Conservation (phyloP, 2,888 invertebrate species). For the Melanargia galathea region DNA sequence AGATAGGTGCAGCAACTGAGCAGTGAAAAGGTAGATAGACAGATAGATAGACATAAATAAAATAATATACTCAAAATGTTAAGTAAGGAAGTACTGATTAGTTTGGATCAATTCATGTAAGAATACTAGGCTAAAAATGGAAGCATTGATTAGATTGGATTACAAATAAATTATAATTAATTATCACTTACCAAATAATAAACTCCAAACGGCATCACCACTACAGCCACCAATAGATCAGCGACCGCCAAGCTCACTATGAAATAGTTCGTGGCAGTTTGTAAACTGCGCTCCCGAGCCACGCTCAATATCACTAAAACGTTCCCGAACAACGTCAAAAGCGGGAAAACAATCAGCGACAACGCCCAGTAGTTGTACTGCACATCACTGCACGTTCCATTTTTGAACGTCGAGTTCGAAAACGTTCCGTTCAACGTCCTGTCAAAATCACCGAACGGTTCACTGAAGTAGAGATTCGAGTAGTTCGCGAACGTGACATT, state of each 20-base stretch:
- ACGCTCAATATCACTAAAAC: conserved; percentile 98
- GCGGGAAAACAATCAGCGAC: conserved; percentile 94
- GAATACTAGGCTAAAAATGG: too few relatives aligned
- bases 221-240: conserved; percentile 97
- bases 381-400: conserved; percentile 67
- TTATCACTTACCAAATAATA: conserved; percentile 96
- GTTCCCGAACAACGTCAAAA: conserved; percentile 97
- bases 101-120: too few relatives aligned
- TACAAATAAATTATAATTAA: too few relatives aligned
- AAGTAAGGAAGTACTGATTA: too few relatives aligned
- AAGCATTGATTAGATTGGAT: too few relatives aligned
- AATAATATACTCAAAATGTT: too few relatives aligned
- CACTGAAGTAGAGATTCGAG: conserved; percentile 55
- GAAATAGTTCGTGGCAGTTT: conserved; percentile 99
- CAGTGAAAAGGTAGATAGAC: too few relatives aligned
- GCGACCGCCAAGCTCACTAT: conserved; percentile 98
- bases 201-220: conserved; percentile 99
- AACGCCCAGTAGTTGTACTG: conserved; percentile 92
- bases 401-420: conserved; percentile 62
- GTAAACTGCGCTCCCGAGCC: conserved; percentile 93
- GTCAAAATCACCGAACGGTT: conserved; percentile 54
- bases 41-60: too few relatives aligned
- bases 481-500: conserved; percentile 50
- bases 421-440: conserved; percentile 49
- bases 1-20: too few relatives aligned